Evolutionary conservation across 1,140 invertebrate genomes (phyloP).

Genomic region (Eueides isabella): DNA sequence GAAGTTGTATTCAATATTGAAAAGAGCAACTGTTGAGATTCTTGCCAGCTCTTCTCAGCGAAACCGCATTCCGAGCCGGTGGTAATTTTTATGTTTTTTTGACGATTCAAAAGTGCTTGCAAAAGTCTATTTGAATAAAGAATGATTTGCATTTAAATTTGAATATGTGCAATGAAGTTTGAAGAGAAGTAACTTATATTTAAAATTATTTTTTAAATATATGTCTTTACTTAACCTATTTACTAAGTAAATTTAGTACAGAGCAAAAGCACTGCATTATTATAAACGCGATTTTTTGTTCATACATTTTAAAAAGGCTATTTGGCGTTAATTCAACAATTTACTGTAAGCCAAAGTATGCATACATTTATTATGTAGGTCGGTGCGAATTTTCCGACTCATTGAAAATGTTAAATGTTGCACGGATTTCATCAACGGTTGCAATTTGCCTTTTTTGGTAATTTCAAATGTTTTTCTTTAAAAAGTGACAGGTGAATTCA

Average conservation of each 20-base stretch:
- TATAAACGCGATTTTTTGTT: not conserved
- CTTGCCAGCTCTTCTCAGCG: no score
- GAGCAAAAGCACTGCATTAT: not conserved
- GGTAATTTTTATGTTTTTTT: no score
- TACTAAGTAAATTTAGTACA: not conserved
- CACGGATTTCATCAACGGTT: constrained; percentile 9
- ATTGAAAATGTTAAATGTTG: constrained; percentile 17
- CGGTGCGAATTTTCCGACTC: constrained; percentile 1
- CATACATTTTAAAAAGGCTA: not conserved
- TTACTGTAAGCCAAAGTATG: constrained; percentile 7
- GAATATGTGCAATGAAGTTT: no score
- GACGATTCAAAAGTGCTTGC: no score
- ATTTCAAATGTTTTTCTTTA: not conserved
- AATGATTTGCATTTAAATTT: no score
- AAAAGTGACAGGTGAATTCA: no score
- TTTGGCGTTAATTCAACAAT: constrained; percentile 24
- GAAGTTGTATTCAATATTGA: no score
- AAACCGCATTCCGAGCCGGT: no score
- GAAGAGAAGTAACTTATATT: no score
- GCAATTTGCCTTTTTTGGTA: not conserved
- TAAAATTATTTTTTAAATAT: not conserved
- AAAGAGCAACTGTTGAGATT: no score
- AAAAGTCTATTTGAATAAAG: no score
- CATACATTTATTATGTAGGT: constrained; percentile 17
- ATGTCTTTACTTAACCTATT: not conserved